A percentile compares a stretch with the other conserved stretches of the same genome.
phyloP scores from a whole-genome alignment of 2,797 vertebrate genomes.

The Limnodromus scolopaceus region DNA sequence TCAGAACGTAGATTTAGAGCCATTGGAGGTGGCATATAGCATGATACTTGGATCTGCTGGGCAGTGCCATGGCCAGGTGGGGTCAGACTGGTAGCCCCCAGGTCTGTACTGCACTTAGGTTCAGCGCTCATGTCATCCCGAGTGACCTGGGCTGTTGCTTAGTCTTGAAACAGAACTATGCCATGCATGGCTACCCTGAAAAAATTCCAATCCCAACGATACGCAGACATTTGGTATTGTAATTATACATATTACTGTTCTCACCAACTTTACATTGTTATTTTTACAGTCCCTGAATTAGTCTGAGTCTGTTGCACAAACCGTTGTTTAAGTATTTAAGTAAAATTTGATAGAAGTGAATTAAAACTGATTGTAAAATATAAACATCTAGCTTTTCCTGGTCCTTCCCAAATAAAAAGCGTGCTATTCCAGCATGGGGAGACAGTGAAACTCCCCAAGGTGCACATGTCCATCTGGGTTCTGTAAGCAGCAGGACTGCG shows the following conservation, averaged over 20 bases:
- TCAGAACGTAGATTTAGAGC: background rate
- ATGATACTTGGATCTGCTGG: background rate
- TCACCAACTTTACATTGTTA: background rate
- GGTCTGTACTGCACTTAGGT: background rate
- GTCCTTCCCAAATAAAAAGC: background rate
- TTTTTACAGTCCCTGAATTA: background rate
- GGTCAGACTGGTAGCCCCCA: background rate
- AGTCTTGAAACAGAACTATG: background rate
- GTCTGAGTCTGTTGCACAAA: background rate
- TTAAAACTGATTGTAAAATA: background rate
- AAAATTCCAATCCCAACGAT: background rate
- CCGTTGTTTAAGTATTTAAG: background rate
- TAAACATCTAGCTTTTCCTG: background rate
- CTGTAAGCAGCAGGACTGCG: background rate
- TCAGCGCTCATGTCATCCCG: background rate
- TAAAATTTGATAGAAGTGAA: background rate
- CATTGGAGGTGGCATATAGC: background rate
- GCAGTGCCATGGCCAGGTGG: background rate
- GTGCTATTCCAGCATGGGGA: background rate
- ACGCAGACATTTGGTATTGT: background rate
- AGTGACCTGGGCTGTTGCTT: background rate
- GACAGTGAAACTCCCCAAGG: background rate
- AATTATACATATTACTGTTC: background rate
- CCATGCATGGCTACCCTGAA: background rate
- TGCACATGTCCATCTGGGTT: background rate